Conservation (phyloP, 2,797 vertebrate genomes). For the Cryptoblepharus egeriae region DNA sequence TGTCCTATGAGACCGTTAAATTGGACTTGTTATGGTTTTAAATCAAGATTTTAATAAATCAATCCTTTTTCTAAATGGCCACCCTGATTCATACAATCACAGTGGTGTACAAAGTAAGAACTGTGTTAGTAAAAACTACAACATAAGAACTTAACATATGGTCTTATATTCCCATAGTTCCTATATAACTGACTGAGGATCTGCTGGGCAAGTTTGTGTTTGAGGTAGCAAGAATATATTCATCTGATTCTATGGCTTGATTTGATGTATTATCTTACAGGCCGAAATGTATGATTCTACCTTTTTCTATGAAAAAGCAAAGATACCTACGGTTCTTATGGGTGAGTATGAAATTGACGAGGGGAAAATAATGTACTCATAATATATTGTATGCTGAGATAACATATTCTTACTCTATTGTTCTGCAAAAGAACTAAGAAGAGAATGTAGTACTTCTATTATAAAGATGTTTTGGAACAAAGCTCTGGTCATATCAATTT, state of each 20-base stretch:
- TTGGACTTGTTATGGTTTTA: background rate
- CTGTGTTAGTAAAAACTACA: background rate
- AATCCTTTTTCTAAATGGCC: background rate
- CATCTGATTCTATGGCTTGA: background rate
- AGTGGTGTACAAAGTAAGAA: background rate
- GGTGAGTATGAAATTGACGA: slow-evolving; percentile 80
- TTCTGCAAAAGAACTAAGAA: background rate
- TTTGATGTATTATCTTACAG: slow-evolving; percentile 69
- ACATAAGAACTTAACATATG: too few relatives aligned
- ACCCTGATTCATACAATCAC: background rate
- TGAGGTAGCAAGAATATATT: too few relatives aligned
- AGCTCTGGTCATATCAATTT: background rate
- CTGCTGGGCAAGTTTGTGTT: background rate
- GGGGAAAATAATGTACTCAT: background rate
- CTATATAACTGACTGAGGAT: too few relatives aligned
- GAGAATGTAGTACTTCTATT: too few relatives aligned
- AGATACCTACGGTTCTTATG: slow-evolving; percentile 79
- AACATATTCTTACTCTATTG: background rate
- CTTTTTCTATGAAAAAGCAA: slow-evolving; percentile 85
- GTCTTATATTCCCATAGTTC: too few relatives aligned
- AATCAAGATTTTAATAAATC: background rate
- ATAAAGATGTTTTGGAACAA: background rate
- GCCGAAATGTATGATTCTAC: slow-evolving; percentile 83
- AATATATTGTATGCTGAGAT: background rate
- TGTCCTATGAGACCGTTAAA: background rate